Conservation (phyloP, 2,888 invertebrate genomes). For the Litoditis marina region DNA sequence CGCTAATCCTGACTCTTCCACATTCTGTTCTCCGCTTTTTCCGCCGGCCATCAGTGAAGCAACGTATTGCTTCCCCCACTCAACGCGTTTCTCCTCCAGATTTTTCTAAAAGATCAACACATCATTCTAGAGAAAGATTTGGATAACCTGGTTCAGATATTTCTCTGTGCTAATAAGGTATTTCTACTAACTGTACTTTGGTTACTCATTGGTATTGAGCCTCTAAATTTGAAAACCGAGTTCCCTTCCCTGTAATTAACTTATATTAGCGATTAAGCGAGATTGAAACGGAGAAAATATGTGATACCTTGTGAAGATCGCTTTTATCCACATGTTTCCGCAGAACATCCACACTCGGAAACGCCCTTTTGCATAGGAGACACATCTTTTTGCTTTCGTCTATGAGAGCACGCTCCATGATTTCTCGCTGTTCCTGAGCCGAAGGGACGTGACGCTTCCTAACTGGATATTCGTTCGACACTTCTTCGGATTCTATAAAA, state of each 20-base stretch:
- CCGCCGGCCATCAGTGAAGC: conserved; percentile 7
- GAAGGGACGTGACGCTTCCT: neutral
- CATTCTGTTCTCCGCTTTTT: neutral
- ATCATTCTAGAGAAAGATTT: neutral
- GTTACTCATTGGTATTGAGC: too few species aligned
- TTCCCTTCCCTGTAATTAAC: too few species aligned
- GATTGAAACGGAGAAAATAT: neutral
- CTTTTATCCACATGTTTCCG: conserved; percentile 85
- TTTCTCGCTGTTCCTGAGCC: conserved; percentile 24
- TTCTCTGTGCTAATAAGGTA: too few species aligned
- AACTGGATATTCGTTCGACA: too few species aligned
- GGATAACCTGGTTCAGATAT: neutral
- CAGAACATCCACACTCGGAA: conserved; percentile 82
- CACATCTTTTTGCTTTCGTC: conserved; percentile 67
- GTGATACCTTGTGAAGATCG: conserved; percentile 82
- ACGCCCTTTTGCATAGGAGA: conserved; percentile 88
- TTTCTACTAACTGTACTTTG: too few species aligned
- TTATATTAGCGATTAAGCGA: too few species aligned
- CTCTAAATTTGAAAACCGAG: too few species aligned
- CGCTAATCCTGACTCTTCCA: neutral
- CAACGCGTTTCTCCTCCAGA: conserved; percentile 39
- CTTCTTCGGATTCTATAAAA: too few species aligned
- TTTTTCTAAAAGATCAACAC: conserved; percentile 35
- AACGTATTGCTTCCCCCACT: conserved; percentile 34
- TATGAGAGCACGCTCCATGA: conserved; percentile 47